These are phyloP conservation scores for Sinocyclocheilus anophthalmus DNA, from an alignment of 2,113 vertebrate species.

Conservation along the genomic window DNA sequence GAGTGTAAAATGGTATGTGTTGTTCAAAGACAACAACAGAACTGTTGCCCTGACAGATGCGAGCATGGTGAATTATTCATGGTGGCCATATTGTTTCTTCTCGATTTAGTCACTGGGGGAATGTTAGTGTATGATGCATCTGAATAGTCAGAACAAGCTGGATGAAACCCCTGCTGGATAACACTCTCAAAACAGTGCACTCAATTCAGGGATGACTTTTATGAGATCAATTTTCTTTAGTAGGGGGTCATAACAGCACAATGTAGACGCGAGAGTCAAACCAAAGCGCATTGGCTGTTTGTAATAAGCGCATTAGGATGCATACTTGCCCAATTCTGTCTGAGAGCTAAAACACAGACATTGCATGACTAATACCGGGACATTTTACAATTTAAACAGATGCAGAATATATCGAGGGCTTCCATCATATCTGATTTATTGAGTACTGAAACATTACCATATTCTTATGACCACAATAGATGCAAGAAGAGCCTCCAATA, in stretches of 20 bases:
- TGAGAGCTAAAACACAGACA: conserved; percentile 13
- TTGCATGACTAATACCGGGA: neutral
- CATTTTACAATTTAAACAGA: neutral
- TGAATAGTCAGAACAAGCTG: conserved; percentile 14
- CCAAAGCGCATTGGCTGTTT: conserved; percentile 10
- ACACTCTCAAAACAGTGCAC: neutral
- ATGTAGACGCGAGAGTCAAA: neutral
- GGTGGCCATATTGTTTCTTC: conserved; percentile 31
- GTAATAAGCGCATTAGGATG: conserved; percentile 17
- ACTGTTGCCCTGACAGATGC: conserved; percentile 1
- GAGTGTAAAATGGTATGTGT: neutral
- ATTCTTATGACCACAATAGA: conserved; percentile 18
- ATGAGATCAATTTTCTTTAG: conserved; percentile 20
- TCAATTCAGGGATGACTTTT: conserved; percentile 9
- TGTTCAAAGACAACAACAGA: neutral
- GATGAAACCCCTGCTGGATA: conserved; percentile 5
- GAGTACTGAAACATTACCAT: conserved; percentile 32
- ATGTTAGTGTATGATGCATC: conserved; percentile 33
- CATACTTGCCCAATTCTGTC: neutral
- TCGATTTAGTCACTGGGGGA: conserved; percentile 28
- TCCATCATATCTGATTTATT: neutral
- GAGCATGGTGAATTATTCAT: conserved; percentile 34
- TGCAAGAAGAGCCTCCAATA: neutral
- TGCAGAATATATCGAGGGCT: neutral
- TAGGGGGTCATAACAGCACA: neutral